Percentiles rank a stretch among this genome's conserved stretches.
Conservation (phyloP, 2,113 vertebrate genomes). For the Pipra filicauda region DNA sequence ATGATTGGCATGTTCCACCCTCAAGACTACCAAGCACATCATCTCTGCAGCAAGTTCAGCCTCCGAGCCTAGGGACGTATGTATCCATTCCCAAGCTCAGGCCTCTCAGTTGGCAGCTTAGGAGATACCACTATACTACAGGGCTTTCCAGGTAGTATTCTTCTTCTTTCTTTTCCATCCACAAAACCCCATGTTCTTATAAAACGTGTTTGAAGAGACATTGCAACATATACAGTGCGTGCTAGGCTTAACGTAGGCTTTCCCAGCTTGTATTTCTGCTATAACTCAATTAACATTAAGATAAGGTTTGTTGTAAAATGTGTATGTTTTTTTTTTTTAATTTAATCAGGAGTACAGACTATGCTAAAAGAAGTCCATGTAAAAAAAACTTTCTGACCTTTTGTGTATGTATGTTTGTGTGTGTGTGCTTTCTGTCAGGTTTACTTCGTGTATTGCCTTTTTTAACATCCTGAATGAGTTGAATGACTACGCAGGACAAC, state of each 20-base stretch:
- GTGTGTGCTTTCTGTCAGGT: slow-evolving; percentile 77
- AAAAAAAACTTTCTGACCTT: background rate
- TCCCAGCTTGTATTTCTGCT: slow-evolving; percentile 32
- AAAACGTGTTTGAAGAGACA: slow-evolving; percentile 55
- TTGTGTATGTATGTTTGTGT: background rate
- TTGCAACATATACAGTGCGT: background rate
- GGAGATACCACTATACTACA: slow-evolving; percentile 73
- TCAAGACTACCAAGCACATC: slow-evolving; percentile 69
- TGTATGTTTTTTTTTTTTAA: background rate
- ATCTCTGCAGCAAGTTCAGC: slow-evolving; percentile 75
- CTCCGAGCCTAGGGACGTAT: slow-evolving; percentile 70
- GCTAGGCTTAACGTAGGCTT: slow-evolving; percentile 43
- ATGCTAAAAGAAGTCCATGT: background rate
- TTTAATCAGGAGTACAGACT: background rate
- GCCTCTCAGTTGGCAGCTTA: slow-evolving; percentile 73
- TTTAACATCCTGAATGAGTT: slow-evolving; percentile 94
- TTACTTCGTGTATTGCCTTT: slow-evolving; percentile 93
- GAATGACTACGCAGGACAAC: slow-evolving; percentile 96
- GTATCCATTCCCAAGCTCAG: slow-evolving; percentile 70
- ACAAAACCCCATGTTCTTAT: slow-evolving; percentile 49
- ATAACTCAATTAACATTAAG: slow-evolving; percentile 2
- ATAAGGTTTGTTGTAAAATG: slow-evolving; percentile 6
- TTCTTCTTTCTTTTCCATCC: slow-evolving; percentile 71
- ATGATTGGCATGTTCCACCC: slow-evolving; percentile 74
- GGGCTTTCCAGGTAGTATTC: slow-evolving; percentile 76